phyloP scores from a whole-genome alignment of 2,797 vertebrate species.

The Zalophus californianus region DNA sequence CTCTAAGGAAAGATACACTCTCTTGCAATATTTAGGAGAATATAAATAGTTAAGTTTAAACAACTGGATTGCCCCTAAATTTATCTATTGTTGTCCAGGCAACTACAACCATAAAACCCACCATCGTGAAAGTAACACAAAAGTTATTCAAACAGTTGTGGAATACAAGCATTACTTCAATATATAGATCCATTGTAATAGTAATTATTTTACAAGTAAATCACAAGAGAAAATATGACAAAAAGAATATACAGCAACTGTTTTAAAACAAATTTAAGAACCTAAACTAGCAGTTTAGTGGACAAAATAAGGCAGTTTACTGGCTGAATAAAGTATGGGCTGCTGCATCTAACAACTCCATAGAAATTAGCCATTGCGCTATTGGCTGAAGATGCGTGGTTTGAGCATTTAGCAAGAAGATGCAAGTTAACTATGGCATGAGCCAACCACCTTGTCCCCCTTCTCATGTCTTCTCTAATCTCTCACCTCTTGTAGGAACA shows the following conservation, averaged over 20 bases:
- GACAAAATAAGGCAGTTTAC: background rate
- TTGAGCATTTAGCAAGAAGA: background rate
- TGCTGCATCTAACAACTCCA: background rate
- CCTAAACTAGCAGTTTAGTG: background rate
- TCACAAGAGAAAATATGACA: background rate
- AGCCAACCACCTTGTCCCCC: background rate
- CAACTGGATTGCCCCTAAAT: background rate
- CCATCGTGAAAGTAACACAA: background rate
- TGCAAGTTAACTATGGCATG: background rate
- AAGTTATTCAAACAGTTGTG: background rate
- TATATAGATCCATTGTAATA: background rate
- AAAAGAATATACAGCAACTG: background rate
- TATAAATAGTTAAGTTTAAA: constrained; percentile 34
- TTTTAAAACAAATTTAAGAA: constrained; percentile 32
- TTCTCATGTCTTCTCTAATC: background rate
- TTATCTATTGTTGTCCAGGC: background rate
- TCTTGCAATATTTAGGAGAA: background rate
- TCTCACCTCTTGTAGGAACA: background rate
- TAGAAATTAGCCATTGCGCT: background rate
- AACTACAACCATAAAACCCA: background rate
- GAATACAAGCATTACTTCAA: background rate
- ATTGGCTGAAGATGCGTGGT: background rate
- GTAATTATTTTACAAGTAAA: constrained; percentile 42
- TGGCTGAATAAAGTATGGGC: background rate
- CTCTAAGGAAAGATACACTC: background rate